A percentile compares a stretch with the other conserved stretches of the same genome.
These are phyloP conservation scores for Dolichoris vasculosae DNA, from an alignment of 1,140 invertebrate species.

Conservation along the genomic window DNA sequence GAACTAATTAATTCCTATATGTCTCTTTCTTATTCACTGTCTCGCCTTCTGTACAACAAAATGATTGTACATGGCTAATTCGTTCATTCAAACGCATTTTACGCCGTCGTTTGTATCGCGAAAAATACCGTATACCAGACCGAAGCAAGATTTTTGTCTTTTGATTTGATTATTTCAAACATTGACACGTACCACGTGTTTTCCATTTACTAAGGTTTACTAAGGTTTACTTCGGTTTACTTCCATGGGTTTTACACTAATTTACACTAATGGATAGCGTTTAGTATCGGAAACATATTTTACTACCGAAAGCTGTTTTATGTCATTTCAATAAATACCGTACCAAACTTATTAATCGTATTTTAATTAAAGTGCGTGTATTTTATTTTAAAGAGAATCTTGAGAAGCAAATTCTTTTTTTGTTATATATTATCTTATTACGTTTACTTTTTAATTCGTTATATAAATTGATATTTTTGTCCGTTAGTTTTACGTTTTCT, in stretches of 20 bases:
- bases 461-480: no score
- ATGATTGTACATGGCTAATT: background rate
- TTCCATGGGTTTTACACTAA: background rate
- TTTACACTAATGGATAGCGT: background rate
- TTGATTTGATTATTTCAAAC: background rate
- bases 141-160: background rate
- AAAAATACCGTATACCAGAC: background rate
- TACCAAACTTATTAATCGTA: no score
- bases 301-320: no score
- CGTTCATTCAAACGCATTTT: background rate
- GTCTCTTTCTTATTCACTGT: background rate
- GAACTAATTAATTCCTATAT: slow-evolving; percentile 39
- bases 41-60: slow-evolving; percentile 5
- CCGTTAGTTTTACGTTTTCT: no score
- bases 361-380: no score
- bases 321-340: no score
- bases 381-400: no score
- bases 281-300: background rate
- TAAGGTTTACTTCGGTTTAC: background rate
- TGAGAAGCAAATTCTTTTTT: no score
- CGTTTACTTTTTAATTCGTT: no score
- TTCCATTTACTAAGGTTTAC: background rate
- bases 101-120: background rate
- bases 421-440: no score
- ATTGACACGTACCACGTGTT: background rate